Conservation (phyloP, 2,888 invertebrate genomes). For the Leptinotarsa peninsularis region DNA sequence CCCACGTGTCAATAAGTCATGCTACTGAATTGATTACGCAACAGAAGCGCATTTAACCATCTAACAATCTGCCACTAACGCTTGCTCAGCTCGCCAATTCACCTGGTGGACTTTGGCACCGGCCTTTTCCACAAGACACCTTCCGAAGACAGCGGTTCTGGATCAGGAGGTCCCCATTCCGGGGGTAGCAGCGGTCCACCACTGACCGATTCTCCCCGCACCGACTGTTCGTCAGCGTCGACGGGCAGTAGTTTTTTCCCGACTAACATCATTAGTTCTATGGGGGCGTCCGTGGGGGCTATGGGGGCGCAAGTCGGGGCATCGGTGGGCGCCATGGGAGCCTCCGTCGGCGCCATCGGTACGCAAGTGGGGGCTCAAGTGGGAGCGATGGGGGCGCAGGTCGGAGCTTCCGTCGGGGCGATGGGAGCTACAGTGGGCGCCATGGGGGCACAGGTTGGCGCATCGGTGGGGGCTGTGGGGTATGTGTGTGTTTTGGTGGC, state of each 20-base stretch:
- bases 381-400: constrained; percentile 60
- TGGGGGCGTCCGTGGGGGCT: constrained; percentile 62
- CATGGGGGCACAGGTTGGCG: constrained; percentile 59
- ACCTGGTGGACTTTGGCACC: constrained; percentile 95
- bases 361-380: constrained; percentile 58
- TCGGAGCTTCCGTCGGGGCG: constrained; percentile 59
- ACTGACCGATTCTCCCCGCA: constrained; percentile 59
- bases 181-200: constrained; percentile 71
- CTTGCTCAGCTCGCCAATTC: constrained; percentile 83
- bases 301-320: constrained; percentile 60
- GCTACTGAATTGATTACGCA: not conserved
- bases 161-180: constrained; percentile 67
- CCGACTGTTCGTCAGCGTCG: constrained; percentile 39
- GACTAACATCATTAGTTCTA: constrained; percentile 64
- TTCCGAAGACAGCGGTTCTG: constrained; percentile 88
- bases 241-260: constrained; percentile 64
- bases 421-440: constrained; percentile 59
- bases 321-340: constrained; percentile 59
- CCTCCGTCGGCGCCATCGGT: constrained; percentile 58
- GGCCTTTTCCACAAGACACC: constrained; percentile 93
- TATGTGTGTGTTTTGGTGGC: constrained; percentile 54
- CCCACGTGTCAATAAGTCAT: constrained; percentile 2
- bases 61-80: constrained; percentile 41
- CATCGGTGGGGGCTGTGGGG: constrained; percentile 60
- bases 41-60: constrained; percentile 5